Evolutionary conservation across 35 echinoderm and acorn worm species (phyloP).

Genomic region (Patiria miniata): DNA sequence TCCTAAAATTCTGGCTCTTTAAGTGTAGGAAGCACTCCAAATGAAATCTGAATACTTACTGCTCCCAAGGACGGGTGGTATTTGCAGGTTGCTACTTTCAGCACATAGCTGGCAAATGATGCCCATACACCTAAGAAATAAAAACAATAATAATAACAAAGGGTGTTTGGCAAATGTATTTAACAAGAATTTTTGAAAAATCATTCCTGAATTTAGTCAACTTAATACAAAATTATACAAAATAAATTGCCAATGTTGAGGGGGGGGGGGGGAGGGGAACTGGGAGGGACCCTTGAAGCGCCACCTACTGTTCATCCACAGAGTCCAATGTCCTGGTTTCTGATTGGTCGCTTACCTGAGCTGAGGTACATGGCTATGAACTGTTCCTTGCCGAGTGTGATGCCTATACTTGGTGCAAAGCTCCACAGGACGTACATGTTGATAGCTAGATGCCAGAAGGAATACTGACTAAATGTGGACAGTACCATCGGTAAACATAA

Average conservation of each 20-base stretch:
- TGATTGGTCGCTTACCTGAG: constrained; percentile 55
- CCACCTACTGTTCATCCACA: no score
- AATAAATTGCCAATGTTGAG: no score
- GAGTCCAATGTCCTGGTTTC: no score
- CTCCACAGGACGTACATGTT: constrained; percentile 99
- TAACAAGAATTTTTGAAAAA: no score
- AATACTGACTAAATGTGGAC: constrained; percentile 94
- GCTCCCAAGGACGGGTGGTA: constrained; percentile 88
- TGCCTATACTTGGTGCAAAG: constrained; percentile 80
- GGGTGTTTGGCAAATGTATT: no score
- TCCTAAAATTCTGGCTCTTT: constrained; percentile 27
- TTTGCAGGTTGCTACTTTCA: constrained; percentile 76
- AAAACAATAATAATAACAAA: background rate
- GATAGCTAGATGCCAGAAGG: constrained; percentile 91
- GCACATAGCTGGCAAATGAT: constrained; percentile 86
- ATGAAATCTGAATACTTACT: constrained; percentile 69
- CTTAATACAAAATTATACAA: no score
- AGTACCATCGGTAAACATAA: constrained; percentile 91
- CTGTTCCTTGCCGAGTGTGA: constrained; percentile 86
- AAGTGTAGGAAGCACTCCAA: no score
- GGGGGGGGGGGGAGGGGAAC: no score
- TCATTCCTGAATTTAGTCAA: no score
- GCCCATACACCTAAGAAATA: constrained; percentile 93
- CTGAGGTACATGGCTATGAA: constrained; percentile 95
- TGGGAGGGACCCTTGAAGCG: no score